Evolutionary conservation across 2,888 invertebrate genomes (phyloP), one percentile per base, ranked within the genome.

Genomic region (Teleogryllus oceanicus): DNA sequence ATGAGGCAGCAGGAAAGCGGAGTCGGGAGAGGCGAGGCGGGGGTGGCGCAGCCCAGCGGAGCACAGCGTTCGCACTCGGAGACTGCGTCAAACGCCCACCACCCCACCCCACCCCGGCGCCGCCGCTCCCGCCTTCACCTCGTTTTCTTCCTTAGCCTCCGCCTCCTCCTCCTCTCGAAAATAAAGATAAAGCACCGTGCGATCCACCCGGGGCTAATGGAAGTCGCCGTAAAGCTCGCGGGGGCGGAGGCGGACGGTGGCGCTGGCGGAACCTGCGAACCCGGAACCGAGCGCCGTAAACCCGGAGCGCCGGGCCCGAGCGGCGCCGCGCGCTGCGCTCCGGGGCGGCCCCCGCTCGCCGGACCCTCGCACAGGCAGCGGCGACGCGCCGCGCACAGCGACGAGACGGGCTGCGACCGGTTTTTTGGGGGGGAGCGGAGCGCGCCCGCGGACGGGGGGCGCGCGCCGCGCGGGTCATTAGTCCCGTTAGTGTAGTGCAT

Each of bases 141-240:
- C 62, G 13, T n/a, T n/a, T 18, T n/a, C 62, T n/a, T n/a, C 62
- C 16, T 62, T 4, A 3, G 62, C 16, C 16, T 62, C 16, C 62
- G 62, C 16, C n/a, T 13, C 16, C 62, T 13, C 62, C 62, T 13
- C 62, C 62, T n/a, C 62, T 4, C n/a, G 62, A 62, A 62, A 62
- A 62, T 62, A 62, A 62, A 62, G 62, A 62, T 62, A 62, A 62
- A 62, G 62, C 62, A n/a, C 62, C 62, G 13, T n/a, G 62, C 62
- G 62, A 62, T 62, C 62, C 62, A 62, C 62, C 62, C 16, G 62
- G 62, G 62, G 62, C 62, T 62, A 62, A 62, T 62, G 62, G 62
- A 62, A 62, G 62, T 62, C 62, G 62, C 62, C 62, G 62, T 62
- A 37, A 37, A 37, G 62, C 62, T 62, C 62, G n/a, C 16, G 13